These are phyloP conservation scores for Latheticus oryzae DNA, from an alignment of 2,888 invertebrate species.

Conservation along the genomic window DNA sequence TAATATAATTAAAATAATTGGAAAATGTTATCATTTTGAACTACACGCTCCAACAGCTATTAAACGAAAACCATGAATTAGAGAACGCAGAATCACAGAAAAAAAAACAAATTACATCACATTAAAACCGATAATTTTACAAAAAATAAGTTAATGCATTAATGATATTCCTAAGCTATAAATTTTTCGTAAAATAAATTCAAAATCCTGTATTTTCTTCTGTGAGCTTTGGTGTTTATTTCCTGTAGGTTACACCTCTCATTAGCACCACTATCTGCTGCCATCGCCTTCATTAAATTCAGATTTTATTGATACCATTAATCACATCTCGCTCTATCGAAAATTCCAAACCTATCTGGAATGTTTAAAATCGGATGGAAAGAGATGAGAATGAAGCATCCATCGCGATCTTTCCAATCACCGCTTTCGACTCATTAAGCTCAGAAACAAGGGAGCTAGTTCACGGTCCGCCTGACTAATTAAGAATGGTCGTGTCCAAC, in stretches of 20 bases:
- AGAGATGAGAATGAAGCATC: conserved; percentile 23
- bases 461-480: conserved; percentile 47
- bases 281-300: conserved; percentile 46
- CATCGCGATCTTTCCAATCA: conserved; percentile 43
- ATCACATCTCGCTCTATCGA: conserved; percentile 42
- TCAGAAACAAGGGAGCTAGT: conserved; percentile 43
- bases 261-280: conserved; percentile 46
- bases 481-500: conserved; percentile 46
- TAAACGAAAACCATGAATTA: conserved; percentile 14
- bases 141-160: too few species aligned
- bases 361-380: conserved; percentile 30
- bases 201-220: too few species aligned
- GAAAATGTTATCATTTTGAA: conserved; percentile 8
- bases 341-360: conserved; percentile 35
- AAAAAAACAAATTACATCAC: too few species aligned
- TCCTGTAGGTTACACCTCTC: too few species aligned
- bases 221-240: too few species aligned
- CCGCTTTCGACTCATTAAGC: conserved; percentile 45
- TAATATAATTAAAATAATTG: conserved; percentile 27
- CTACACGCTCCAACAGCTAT: conserved; percentile 3
- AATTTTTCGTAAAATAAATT: too few species aligned
- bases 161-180: too few species aligned
- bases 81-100: too few species aligned
- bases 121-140: too few species aligned
- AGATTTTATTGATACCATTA: conserved; percentile 46